Percentiles rank a stretch among this genome's conserved stretches.
phyloP scores from a whole-genome alignment of 2,888 invertebrate genomes.

The Polydrusus tereticollis region DNA sequence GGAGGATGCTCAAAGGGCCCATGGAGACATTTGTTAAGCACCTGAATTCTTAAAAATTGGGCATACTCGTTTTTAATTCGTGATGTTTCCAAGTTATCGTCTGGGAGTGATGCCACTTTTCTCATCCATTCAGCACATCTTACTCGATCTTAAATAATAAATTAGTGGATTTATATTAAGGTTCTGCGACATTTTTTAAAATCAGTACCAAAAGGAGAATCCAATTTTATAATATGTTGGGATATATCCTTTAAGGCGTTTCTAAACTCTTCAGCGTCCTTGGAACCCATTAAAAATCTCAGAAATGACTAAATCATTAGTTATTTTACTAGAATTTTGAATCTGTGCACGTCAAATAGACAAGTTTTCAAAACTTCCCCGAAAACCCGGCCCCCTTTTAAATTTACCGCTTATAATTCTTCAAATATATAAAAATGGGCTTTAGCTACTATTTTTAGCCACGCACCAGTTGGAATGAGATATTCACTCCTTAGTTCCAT shows the following conservation, averaged over 20 bases:
- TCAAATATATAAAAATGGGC: not conserved
- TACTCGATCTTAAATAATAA: slow-evolving; percentile 67
- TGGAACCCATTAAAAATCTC: slow-evolving; percentile 61
- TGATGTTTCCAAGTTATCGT: slow-evolving; percentile 65
- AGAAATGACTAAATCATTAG: not conserved
- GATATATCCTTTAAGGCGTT: slow-evolving; percentile 65
- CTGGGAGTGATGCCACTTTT: slow-evolving; percentile 67
- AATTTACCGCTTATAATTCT: slow-evolving; percentile 5
- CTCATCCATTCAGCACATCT: slow-evolving; percentile 70
- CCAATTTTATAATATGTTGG: slow-evolving; percentile 60
- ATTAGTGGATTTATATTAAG: not conserved
- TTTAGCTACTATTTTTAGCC: not conserved
- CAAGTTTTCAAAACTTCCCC: not conserved
- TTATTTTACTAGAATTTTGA: slow-evolving; percentile 22
- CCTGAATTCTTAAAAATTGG: slow-evolving; percentile 69
- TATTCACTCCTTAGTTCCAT: too few relatives aligned
- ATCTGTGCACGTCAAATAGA: not conserved
- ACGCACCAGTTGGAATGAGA: too few relatives aligned
- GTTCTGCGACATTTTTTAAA: not conserved
- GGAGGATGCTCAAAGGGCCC: slow-evolving; percentile 69
- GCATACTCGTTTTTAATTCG: slow-evolving; percentile 70
- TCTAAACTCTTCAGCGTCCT: slow-evolving; percentile 65
- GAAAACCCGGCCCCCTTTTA: not conserved
- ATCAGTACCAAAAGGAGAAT: slow-evolving; percentile 63
- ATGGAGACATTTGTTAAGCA: slow-evolving; percentile 67